Percentiles rank a stretch among this genome's conserved stretches.
phyloP scores from a whole-genome alignment of 2,888 invertebrate genomes.

The Strigamia maritima region DNA sequence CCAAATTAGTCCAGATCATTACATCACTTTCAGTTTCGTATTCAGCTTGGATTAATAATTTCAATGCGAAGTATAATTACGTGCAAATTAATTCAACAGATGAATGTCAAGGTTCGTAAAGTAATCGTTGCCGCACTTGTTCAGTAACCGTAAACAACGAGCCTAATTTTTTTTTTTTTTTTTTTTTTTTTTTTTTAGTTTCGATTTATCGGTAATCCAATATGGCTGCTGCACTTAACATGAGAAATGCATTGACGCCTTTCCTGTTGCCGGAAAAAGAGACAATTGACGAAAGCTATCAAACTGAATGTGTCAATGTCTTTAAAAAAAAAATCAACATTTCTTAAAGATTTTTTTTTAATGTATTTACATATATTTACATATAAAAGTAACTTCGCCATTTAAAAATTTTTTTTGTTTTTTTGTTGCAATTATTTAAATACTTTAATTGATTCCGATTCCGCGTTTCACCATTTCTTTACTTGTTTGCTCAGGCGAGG shows the following conservation, averaged over 20 bases:
- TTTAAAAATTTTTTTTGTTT: neutral
- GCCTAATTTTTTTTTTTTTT: neutral
- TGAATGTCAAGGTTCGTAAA: no score
- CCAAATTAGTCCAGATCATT: no score
- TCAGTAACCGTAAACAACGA: neutral
- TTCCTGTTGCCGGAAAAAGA: neutral
- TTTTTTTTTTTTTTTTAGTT: no score
- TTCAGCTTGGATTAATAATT: no score
- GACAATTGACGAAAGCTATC: neutral
- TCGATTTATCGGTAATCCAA: neutral
- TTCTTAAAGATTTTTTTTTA: no score
- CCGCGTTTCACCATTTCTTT: neutral
- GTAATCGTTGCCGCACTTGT: neutral
- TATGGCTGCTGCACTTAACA: neutral
- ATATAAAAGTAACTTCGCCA: neutral
- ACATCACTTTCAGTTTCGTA: no score
- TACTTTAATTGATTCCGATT: neutral
- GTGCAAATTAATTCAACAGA: no score
- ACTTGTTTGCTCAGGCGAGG: neutral
- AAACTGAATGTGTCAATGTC: neutral
- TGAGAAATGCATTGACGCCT: neutral
- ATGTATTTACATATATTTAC: no score
- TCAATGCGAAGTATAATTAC: no score
- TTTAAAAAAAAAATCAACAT: no score
- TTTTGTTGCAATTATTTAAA: neutral